Evolutionary conservation across 1,140 invertebrate genomes (phyloP).

Genomic region (Diachasmimorpha longicaudata): DNA sequence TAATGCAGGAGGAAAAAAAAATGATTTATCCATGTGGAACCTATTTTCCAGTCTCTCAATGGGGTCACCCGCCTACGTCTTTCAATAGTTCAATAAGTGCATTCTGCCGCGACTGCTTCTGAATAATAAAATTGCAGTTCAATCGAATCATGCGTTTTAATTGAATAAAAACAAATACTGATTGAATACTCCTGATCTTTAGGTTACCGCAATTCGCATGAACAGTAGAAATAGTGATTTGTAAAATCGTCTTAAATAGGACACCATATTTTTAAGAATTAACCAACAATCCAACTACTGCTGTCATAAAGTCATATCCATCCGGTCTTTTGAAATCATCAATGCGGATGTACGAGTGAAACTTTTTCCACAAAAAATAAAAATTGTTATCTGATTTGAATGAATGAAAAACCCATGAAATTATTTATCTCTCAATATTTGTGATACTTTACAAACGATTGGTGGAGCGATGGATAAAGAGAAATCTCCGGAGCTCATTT

Average conservation of each 20-base stretch:
- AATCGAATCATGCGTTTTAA: background rate
- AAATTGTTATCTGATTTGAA: too few species aligned
- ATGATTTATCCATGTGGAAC: background rate
- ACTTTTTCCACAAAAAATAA: background rate
- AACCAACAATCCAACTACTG: too few species aligned
- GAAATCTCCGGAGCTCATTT: background rate
- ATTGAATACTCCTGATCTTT: background rate
- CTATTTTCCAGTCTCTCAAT: background rate
- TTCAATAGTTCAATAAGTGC: background rate
- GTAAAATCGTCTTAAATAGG: too few species aligned
- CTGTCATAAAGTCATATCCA: background rate
- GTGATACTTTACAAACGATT: background rate
- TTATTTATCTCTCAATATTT: background rate
- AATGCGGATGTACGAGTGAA: background rate
- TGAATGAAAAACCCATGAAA: too few species aligned
- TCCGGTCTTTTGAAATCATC: too few species aligned
- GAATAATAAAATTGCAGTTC: background rate
- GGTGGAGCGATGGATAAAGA: background rate
- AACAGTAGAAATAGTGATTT: background rate
- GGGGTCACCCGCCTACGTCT: slow-evolving; percentile 1
- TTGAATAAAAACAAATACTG: background rate
- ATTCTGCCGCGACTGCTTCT: background rate
- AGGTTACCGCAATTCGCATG: background rate
- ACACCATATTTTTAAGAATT: too few species aligned
- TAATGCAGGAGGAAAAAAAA: background rate